Evolutionary conservation across 2,888 invertebrate species (phyloP), one percentile per base, ranked within the genome.

Genomic region (Strigamia crassipes): DNA sequence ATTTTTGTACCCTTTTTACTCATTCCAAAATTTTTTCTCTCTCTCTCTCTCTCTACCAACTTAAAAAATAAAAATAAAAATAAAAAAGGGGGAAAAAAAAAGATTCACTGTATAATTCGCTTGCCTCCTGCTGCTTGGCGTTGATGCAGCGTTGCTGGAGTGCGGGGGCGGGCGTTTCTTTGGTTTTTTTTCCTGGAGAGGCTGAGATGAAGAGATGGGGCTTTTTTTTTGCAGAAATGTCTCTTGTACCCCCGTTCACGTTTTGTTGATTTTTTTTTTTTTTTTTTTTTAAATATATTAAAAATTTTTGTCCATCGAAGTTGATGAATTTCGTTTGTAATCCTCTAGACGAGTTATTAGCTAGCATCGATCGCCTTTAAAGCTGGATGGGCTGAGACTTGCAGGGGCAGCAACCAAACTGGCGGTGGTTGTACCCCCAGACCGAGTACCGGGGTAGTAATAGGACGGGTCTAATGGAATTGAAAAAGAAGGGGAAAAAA

Each of bases 291-390:
- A 8, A 46, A 46, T 46, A 46, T 46, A 46, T 46, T 46, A 46
- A 46, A 46, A 46, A 66, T 23, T 66, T 66, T n/a, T 21, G 61
- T 66, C 61, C 61, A 66, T 23, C 61, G 61, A 23, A 23, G 61
- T 23, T 23, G 46, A 46, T 46, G 46, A 23, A 66, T 23, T 66
- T 66, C 61, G 23, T 66, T 23, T 38, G 79, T 46, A 42, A 38
- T 79, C 41, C 4, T 79, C 38, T 79, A 51, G 15, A 46, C n/a
- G 42, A 46, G 46, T 46, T 46, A n/a, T 46, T 66, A 66, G 83
- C 56, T 83, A 83, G 81, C 83, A 83, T 38, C 83, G 81, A 38
- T 83, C 83, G 31, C 79, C 79, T 66, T 83, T 83, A 78, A 82
- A 83, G 61, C 82, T 81, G 51, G 82, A 77, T 81, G 83, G 83